Conservation (phyloP, 2,797 vertebrate species). For the Poeciliopsis turneri region DNA sequence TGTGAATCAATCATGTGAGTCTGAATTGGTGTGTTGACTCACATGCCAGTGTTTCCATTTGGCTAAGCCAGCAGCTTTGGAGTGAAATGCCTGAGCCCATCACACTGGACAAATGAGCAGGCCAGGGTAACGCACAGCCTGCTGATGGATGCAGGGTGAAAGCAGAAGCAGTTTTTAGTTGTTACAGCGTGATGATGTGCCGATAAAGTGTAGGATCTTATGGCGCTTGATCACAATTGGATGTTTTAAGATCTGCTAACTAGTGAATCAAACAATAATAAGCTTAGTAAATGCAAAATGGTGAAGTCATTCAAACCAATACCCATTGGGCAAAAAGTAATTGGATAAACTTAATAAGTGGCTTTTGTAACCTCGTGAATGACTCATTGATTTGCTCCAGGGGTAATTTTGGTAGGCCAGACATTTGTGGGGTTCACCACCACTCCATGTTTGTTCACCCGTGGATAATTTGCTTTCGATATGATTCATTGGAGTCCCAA, state of each 20-base stretch:
- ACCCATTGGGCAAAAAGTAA: neutral
- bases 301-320: neutral
- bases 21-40: slow-evolving; percentile 77
- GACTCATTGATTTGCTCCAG: neutral
- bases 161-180: slow-evolving; percentile 4
- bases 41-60: slow-evolving; percentile 82
- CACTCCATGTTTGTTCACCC: neutral
- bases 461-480: neutral
- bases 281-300: neutral
- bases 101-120: slow-evolving; percentile 72
- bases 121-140: slow-evolving; percentile 45
- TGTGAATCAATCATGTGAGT: slow-evolving; percentile 82
- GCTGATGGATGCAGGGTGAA: slow-evolving; percentile 26
- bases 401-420: neutral
- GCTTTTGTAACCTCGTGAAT: neutral
- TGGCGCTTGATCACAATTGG: neutral
- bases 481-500: neutral
- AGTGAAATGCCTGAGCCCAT: slow-evolving; percentile 71
- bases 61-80: slow-evolving; percentile 76
- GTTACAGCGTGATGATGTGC: slow-evolving; percentile 5
- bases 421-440: neutral
- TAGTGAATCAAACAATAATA: neutral
- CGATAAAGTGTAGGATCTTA: neutral
- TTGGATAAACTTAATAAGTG: neutral
- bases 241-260: neutral